Percentiles rank a stretch among this genome's conserved stretches.
Evolutionary conservation across 2,888 invertebrate species (phyloP).

Genomic region (Drosophila cyrtoloma): DNA sequence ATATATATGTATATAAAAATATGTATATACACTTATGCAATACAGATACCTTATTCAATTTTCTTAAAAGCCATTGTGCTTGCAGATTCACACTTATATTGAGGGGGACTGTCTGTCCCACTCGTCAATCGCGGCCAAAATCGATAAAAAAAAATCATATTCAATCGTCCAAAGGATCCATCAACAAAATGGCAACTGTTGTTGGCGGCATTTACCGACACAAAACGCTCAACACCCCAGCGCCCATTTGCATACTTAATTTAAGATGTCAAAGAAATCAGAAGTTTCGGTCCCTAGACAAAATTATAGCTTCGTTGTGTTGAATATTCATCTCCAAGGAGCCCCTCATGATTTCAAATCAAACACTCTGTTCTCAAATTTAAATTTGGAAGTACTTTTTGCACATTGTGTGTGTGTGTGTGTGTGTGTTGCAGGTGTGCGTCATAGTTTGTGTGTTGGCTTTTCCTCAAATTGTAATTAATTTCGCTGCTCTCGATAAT

Average conservation of each 20-base stretch:
- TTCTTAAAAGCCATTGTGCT: slow-evolving; percentile 18
- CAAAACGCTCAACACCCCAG: slow-evolving; percentile 2
- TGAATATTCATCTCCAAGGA: slow-evolving; percentile 14
- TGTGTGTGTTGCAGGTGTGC: slow-evolving; percentile 1
- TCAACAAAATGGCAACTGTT: slow-evolving; percentile 51
- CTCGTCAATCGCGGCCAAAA: slow-evolving; percentile 40
- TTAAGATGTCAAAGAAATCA: slow-evolving; percentile 40
- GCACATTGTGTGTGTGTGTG: neutral
- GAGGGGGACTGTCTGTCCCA: slow-evolving; percentile 3
- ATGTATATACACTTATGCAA: neutral
- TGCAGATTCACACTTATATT: slow-evolving; percentile 16
- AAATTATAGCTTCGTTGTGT: slow-evolving; percentile 6
- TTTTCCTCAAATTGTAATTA: slow-evolving; percentile 37
- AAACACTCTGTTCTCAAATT: neutral
- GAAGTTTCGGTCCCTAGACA: slow-evolving; percentile 16
- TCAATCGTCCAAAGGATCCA: slow-evolving; percentile 50
- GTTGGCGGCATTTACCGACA: slow-evolving; percentile 31
- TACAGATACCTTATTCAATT: slow-evolving; percentile 37
- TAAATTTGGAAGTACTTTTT: neutral
- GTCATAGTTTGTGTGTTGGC: neutral
- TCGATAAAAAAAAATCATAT: slow-evolving; percentile 54
- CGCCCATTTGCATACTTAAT: slow-evolving; percentile 63
- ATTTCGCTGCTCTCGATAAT: slow-evolving; percentile 14
- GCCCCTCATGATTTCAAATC: slow-evolving; percentile 10
- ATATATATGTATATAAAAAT: slow-evolving; percentile 3